These are phyloP conservation scores for Pantherophis vulpinus DNA, from an alignment of 2,797 vertebrate genomes.

Conservation along the genomic window DNA sequence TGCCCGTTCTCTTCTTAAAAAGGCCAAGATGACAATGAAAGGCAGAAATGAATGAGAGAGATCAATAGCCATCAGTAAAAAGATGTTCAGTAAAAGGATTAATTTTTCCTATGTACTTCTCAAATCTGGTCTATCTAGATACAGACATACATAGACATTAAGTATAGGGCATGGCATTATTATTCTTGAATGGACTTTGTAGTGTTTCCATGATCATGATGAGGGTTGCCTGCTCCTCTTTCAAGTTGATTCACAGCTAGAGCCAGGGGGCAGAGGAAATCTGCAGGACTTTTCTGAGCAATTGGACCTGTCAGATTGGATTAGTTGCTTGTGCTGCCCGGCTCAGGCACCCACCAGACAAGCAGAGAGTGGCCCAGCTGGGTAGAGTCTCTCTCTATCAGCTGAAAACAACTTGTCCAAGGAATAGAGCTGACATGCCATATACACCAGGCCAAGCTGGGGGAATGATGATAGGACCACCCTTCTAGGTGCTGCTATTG, in stretches of 20 bases:
- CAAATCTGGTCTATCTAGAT: not conserved
- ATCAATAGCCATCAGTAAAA: not conserved
- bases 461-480: not conserved
- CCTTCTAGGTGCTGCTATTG: not conserved
- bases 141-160: not conserved
- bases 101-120: not conserved
- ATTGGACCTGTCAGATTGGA: conserved; percentile 30
- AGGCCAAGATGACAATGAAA: not conserved
- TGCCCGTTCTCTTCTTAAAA: not conserved
- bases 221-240: not conserved
- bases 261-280: conserved; percentile 12
- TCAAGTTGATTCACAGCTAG: not conserved
- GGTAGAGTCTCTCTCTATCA: conserved; percentile 24
- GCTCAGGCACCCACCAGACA: conserved; percentile 8
- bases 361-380: conserved; percentile 23
- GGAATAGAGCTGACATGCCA: conserved; percentile 14
- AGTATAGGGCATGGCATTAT: not conserved
- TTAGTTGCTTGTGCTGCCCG: conserved; percentile 1
- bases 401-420: conserved; percentile 24
- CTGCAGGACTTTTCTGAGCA: conserved; percentile 30
- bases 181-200: not conserved
- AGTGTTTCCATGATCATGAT: not conserved
- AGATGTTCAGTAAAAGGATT: not conserved
- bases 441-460: not conserved
- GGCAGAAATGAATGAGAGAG: not conserved